Conservation (phyloP, 2,113 vertebrate genomes). For the Periophthalmus modestus region DNA sequence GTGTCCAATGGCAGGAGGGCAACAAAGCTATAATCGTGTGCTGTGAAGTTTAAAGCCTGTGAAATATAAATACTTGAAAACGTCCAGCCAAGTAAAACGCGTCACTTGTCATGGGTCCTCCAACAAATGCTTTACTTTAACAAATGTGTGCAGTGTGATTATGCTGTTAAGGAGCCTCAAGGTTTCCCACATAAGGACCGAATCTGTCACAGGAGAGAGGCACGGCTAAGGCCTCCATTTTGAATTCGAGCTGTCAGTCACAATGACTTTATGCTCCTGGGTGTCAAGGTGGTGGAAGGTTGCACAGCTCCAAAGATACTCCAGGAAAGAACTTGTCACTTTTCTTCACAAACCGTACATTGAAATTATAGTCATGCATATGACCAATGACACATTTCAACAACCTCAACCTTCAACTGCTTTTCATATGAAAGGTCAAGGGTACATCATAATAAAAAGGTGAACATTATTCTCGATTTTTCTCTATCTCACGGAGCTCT, state of each 20-base stretch:
- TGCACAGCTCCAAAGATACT: slow-evolving; percentile 27
- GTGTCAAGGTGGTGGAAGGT: slow-evolving; percentile 19
- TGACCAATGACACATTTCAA: slow-evolving; percentile 43
- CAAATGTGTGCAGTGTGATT: slow-evolving; percentile 1
- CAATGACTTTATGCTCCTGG: slow-evolving; percentile 43
- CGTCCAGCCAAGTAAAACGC: slow-evolving; percentile 16
- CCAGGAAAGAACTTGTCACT: slow-evolving; percentile 28
- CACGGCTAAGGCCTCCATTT: slow-evolving; percentile 39
- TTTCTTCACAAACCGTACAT: slow-evolving; percentile 21
- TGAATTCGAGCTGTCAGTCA: slow-evolving; percentile 52
- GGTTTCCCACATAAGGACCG: slow-evolving; percentile 32
- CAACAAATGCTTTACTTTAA: slow-evolving; percentile 20
- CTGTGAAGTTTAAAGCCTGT: slow-evolving; percentile 9
- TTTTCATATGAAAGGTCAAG: slow-evolving; percentile 26
- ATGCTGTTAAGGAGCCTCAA: slow-evolving; percentile 28
- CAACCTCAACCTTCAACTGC: not conserved
- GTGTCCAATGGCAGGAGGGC: slow-evolving; percentile 18
- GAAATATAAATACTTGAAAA: slow-evolving; percentile 30
- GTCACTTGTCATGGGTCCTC: not conserved
- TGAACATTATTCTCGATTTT: no score
- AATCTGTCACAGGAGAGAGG: slow-evolving; percentile 30
- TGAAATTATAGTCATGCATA: slow-evolving; percentile 34
- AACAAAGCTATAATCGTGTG: slow-evolving; percentile 31
- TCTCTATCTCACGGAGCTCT: no score
- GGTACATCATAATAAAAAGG: not conserved